Evolutionary conservation across 2,113 vertebrate genomes (phyloP).

Genomic region (Alosa alosa): DNA sequence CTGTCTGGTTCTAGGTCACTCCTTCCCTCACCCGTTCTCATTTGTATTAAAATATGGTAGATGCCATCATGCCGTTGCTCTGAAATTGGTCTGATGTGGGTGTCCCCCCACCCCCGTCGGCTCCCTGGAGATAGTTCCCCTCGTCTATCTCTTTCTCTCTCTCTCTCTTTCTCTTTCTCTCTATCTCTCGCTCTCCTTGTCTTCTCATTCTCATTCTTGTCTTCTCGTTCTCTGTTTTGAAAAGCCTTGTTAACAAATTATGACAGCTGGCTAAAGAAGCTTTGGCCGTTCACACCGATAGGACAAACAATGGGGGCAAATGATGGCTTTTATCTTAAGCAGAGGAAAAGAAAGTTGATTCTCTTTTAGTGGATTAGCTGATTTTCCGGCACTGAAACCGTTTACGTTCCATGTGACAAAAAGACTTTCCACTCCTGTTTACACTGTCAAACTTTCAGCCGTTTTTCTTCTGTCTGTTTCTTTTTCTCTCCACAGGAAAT

Average conservation of each 20-base stretch:
- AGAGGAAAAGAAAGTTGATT: slow-evolving; percentile 18
- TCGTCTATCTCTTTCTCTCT: slow-evolving; percentile 49
- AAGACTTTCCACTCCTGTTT: not conserved
- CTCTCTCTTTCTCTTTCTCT: slow-evolving; percentile 33
- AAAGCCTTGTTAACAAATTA: slow-evolving; percentile 81
- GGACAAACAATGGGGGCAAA: slow-evolving; percentile 62
- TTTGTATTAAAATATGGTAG: slow-evolving; percentile 84
- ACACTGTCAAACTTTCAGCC: not conserved
- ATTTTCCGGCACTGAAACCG: not conserved
- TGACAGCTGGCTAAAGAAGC: slow-evolving; percentile 78
- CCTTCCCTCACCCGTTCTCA: slow-evolving; percentile 71
- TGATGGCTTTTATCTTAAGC: slow-evolving; percentile 16
- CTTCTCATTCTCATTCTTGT: slow-evolving; percentile 61
- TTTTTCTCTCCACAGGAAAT: not conserved
- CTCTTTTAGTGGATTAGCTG: slow-evolving; percentile 13
- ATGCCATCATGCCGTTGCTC: slow-evolving; percentile 79
- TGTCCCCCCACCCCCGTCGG: slow-evolving; percentile 70
- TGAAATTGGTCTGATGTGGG: slow-evolving; percentile 82
- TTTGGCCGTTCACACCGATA: slow-evolving; percentile 67
- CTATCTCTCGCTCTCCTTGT: slow-evolving; percentile 29
- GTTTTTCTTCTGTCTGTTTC: not conserved
- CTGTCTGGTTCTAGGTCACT: slow-evolving; percentile 52
- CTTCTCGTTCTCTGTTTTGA: slow-evolving; percentile 63
- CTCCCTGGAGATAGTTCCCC: slow-evolving; percentile 68
- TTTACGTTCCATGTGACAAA: slow-evolving; percentile 7